Percentiles rank a stretch among this genome's conserved stretches.
Conservation (phyloP, 2,888 invertebrate genomes). For the Rhorus exstirpatorius region DNA sequence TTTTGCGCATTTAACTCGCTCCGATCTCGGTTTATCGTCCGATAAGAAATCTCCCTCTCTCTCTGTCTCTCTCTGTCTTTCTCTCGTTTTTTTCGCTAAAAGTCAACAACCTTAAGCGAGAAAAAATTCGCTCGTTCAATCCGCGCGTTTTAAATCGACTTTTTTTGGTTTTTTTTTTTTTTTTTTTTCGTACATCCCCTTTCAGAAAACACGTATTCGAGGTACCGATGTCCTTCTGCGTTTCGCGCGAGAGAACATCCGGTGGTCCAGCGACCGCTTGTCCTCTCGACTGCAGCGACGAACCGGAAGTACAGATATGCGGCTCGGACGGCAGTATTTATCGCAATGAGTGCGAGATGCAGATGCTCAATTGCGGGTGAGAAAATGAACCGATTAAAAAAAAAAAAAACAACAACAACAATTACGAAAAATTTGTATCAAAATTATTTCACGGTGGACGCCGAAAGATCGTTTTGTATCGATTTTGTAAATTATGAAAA, state of each 20-base stretch:
- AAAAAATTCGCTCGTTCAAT: conserved; percentile 36
- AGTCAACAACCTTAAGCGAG: conserved; percentile 59
- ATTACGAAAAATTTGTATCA: neutral
- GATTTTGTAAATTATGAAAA: no score
- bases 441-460: no score
- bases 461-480: no score
- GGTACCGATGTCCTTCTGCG: conserved; percentile 96
- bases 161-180: conserved; percentile 14
- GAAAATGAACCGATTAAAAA: conserved; percentile 74
- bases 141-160: neutral
- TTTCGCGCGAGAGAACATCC: conserved; percentile 92
- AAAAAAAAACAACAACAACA: no score
- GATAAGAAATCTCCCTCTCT: conserved; percentile 45
- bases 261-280: conserved; percentile 89
- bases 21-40: conserved; percentile 43
- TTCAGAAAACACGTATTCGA: conserved; percentile 96
- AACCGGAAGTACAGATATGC: conserved; percentile 92
- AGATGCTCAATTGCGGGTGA: conserved; percentile 96
- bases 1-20: conserved; percentile 30
- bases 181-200: conserved; percentile 67
- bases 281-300: conserved; percentile 91
- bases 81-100: neutral
- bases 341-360: conserved; percentile 95
- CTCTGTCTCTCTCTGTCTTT: conserved; percentile 9
- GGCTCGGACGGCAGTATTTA: conserved; percentile 96